Conservation (phyloP, 64 coral and sea anemone species). For the Anthopleura sola region DNA sequence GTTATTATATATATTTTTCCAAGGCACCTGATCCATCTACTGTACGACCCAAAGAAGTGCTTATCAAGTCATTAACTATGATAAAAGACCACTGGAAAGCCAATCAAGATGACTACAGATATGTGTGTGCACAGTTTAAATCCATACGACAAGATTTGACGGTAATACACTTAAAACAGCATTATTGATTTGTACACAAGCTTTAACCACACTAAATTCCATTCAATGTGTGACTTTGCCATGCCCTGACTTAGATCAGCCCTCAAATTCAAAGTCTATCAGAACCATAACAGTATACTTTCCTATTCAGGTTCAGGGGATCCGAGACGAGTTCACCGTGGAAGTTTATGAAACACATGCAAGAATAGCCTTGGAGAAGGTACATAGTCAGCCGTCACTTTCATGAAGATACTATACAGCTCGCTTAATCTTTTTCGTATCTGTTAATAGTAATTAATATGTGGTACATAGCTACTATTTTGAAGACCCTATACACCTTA, state of each 20-base stretch:
- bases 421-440: too few relatives aligned
- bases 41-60: slow-evolving; percentile 79
- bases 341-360: slow-evolving; percentile 97
- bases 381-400: slow-evolving; percentile 21
- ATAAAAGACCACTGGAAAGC: slow-evolving; percentile 86
- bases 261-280: not conserved
- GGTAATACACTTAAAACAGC: slow-evolving; percentile 24
- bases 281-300: not conserved
- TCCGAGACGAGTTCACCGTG: slow-evolving; percentile 87
- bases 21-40: slow-evolving; percentile 97
- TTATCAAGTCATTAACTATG: slow-evolving; percentile 78
- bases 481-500: too few relatives aligned
- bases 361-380: slow-evolving; percentile 99
- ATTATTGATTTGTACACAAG: not conserved
- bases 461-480: too few relatives aligned
- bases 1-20: not conserved
- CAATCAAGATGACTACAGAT: slow-evolving; percentile 85
- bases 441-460: too few relatives aligned
- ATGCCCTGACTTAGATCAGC: too few relatives aligned
- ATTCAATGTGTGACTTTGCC: too few relatives aligned
- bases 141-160: slow-evolving; percentile 97
- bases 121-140: slow-evolving; percentile 92
- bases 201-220: too few relatives aligned
- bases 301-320: slow-evolving; percentile 85
- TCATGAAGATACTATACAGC: too few relatives aligned